phyloP scores from a whole-genome alignment of 2,113 vertebrate species.

The Holacanthus passer region DNA sequence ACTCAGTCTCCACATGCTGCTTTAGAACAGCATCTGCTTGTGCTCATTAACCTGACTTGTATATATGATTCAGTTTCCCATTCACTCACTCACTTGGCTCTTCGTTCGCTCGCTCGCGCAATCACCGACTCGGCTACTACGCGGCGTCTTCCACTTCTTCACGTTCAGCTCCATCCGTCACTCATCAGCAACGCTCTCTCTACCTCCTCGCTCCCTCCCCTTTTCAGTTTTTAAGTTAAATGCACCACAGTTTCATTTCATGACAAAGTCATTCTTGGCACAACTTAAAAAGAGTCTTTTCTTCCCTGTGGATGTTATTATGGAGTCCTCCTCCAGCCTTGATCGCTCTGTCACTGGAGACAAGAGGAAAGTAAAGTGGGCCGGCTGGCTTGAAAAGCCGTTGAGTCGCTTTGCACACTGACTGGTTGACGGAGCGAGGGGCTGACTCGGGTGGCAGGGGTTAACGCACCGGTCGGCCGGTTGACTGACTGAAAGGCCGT shows the following conservation, averaged over 20 bases:
- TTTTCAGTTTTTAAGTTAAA: constrained; percentile 37
- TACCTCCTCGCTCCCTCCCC: not conserved
- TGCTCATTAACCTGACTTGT: constrained; percentile 65
- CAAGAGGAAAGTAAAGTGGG: constrained; percentile 9
- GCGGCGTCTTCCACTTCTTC: constrained; percentile 22
- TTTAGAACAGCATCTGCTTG: constrained; percentile 55
- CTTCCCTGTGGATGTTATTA: constrained; percentile 74
- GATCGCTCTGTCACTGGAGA: constrained; percentile 53
- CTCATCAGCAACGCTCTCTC: constrained; percentile 20
- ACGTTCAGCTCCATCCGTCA: constrained; percentile 12
- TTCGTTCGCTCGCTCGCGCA: constrained; percentile 12
- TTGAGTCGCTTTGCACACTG: constrained; percentile 6
- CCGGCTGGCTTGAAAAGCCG: constrained; percentile 28
- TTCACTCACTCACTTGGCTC: constrained; percentile 49
- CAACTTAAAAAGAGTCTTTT: constrained; percentile 81
- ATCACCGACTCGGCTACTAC: constrained; percentile 22
- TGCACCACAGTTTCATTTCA: constrained; percentile 80
- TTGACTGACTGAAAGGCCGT: constrained; percentile 23
- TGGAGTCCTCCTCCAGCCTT: constrained; percentile 49
- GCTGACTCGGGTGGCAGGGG: constrained; percentile 22
- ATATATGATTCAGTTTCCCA: constrained; percentile 61
- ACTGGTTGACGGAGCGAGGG: constrained; percentile 22
- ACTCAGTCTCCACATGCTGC: constrained; percentile 28
- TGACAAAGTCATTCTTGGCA: constrained; percentile 87
- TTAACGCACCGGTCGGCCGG: constrained; percentile 24